Percentiles rank a stretch among this genome's conserved stretches.
phyloP scores from a whole-genome alignment of 35 echinoderm and acorn worm species.

The Anneissia japonica region DNA sequence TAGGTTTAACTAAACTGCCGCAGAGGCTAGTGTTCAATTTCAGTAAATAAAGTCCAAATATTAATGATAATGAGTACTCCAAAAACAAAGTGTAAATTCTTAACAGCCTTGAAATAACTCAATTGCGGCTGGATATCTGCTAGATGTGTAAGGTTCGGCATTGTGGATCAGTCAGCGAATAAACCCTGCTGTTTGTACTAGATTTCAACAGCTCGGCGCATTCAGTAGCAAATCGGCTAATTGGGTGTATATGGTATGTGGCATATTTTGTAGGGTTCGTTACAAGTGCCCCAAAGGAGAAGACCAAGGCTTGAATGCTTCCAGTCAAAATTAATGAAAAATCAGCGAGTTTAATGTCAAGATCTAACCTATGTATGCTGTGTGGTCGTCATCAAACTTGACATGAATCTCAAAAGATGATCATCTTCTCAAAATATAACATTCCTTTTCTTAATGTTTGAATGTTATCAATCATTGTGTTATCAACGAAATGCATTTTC shows the following conservation, averaged over 20 bases:
- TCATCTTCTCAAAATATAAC: no score
- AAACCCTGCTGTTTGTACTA: not conserved
- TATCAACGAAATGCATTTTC: no score
- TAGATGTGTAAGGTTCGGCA: not conserved
- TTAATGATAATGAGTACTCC: not conserved
- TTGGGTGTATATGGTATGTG: not conserved
- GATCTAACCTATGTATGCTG: not conserved
- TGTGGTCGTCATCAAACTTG: not conserved
- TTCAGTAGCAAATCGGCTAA: not conserved
- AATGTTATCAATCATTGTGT: no score
- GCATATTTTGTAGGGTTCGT: not conserved
- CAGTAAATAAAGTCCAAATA: not conserved
- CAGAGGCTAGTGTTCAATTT: not conserved
- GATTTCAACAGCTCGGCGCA: not conserved
- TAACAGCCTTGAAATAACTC: not conserved
- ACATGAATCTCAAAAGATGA: not conserved
- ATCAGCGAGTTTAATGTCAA: not conserved
- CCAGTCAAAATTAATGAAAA: not conserved
- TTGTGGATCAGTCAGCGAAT: not conserved
- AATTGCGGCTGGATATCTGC: not conserved
- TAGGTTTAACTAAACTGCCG: not conserved
- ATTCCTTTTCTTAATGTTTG: no score
- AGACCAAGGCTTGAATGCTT: not conserved
- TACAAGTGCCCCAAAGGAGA: not conserved
- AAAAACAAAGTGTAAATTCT: not conserved